Base-by-base conservation (phyloP, 1,140 invertebrate species). In the Orussus abietinus region DNA sequence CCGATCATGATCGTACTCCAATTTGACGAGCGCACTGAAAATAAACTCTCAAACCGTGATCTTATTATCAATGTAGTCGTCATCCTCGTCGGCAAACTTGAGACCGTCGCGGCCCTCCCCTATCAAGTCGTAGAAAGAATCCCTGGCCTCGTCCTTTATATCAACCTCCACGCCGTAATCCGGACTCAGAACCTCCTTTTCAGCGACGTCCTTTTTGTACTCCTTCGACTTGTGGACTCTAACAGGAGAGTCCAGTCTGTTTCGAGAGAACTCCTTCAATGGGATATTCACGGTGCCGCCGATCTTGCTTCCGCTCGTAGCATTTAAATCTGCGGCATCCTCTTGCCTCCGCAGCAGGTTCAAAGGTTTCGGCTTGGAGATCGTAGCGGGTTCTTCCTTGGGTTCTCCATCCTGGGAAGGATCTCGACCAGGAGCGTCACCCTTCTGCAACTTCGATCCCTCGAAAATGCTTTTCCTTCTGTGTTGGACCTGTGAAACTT, bases 41-140 rank as follows among this genome's bases (percentile, higher is more conserved):
- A n/a, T n/a, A n/a, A n/a, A n/a, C n/a, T n/a, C n/a, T 59, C 42
- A 59, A 44, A 48, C 48, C 11, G 44, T 49, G 12, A 55, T 45
- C 55, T 67, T 64, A 54, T 66, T 67, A 49, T 69, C 66, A 4
- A 65, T 43, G 29, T 70, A 64, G 9, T 72, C 71, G 13, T 77
- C 75, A 9, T 74, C 72, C 4, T 75, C 75, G 25, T 77, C 75
- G 3, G 64, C 76, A 47, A 75, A 77, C 51, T 71, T 75, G 38
- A 77, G 64, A 31, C 57, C 68, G 11, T 66, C 63, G 12, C 67
- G 59, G 34, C 56, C 66, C 21, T 71, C 68, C 7, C 59, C 58
- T 26, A 72, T 64, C 14, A 69, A 51, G 41, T 70, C 64, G 38
- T 70, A 72, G 34, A 72, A 66, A 5, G 61, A 68, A 14, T 55